Evolutionary conservation across 2,113 vertebrate species (phyloP).

Genomic region (Rhinoderma darwinii): DNA sequence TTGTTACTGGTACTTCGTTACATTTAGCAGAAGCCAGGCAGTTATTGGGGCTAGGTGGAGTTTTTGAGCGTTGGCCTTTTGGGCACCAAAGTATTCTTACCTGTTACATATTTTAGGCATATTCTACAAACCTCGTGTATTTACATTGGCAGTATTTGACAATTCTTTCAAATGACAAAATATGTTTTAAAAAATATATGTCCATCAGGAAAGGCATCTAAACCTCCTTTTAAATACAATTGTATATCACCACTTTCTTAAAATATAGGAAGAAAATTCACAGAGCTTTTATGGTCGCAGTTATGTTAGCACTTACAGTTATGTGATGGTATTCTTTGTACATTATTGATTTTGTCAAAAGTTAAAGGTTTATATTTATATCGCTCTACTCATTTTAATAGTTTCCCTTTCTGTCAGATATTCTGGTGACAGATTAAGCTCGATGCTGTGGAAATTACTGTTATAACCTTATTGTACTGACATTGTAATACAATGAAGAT

Average conservation of each 20-base stretch:
- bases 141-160: neutral
- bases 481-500: neutral
- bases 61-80: no score
- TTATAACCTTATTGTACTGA: slow-evolving; percentile 3
- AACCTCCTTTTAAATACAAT: no score
- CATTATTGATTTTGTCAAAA: slow-evolving; percentile 3
- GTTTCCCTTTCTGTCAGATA: neutral
- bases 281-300: neutral
- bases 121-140: no score
- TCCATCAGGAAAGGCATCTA: no score
- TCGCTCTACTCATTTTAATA: neutral
- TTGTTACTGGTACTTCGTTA: no score
- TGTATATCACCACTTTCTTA: no score
- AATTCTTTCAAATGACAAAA: no score
- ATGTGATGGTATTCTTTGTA: neutral
- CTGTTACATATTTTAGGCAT: no score
- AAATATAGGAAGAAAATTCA: neutral
- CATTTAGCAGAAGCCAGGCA: no score
- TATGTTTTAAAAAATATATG: no score
- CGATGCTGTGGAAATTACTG: neutral
- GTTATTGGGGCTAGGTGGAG: no score
- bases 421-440: neutral
- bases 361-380: neutral
- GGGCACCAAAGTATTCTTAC: no score
- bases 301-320: neutral